phyloP scores from a whole-genome alignment of 2,888 invertebrate genomes.

The Physocephala rufipes region DNA sequence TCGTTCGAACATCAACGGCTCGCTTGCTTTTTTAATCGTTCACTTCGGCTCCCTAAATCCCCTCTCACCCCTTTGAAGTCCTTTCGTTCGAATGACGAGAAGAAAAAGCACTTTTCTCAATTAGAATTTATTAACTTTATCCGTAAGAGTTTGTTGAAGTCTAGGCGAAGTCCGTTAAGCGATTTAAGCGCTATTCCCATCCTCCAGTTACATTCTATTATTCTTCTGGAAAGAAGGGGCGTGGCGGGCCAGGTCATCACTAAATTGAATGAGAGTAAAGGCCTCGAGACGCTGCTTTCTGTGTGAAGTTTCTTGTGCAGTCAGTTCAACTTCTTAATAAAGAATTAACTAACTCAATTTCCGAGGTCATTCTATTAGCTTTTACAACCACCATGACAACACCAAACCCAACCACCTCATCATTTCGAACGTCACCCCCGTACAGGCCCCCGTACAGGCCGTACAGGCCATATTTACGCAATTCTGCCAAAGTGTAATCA shows the following conservation, averaged over 20 bases:
- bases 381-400: not conserved
- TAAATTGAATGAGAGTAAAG: too few species aligned
- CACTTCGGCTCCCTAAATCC: not conserved
- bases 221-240: too few species aligned
- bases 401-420: not conserved
- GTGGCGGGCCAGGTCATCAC: too few species aligned
- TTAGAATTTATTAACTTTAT: constrained; percentile 42
- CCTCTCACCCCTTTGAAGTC: not conserved
- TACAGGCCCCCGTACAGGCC: too few species aligned
- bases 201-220: too few species aligned
- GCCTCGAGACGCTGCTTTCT: not conserved
- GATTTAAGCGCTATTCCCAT: constrained; percentile 1
- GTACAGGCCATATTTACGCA: not conserved
- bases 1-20: constrained; percentile 11
- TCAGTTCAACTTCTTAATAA: too few species aligned
- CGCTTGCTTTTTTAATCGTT: too few species aligned
- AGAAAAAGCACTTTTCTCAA: constrained; percentile 38
- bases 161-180: too few species aligned
- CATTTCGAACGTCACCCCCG: not conserved
- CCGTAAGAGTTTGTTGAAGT: constrained; percentile 28
- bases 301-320: too few species aligned
- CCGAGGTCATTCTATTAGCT: not conserved
- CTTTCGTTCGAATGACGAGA: not conserved
- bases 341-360: not conserved
- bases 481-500: constrained; percentile 39